Base-by-base conservation (phyloP, 2,797 vertebrate species). In the Rhodeus uyekii region DNA sequence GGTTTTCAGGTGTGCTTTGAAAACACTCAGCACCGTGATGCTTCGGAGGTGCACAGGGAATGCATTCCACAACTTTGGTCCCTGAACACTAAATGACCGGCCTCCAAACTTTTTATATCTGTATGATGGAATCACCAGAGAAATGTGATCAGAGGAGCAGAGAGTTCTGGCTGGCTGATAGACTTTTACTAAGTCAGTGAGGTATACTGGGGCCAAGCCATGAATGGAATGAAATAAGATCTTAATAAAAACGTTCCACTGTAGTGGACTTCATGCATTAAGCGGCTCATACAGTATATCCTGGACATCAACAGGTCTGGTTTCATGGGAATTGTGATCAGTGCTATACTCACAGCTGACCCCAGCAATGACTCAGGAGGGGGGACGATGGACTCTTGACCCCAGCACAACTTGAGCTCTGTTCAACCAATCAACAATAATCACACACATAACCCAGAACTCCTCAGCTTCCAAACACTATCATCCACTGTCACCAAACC, bases 371-470 rank as follows among this genome's bases (percentile, higher is more conserved):
- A 44, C 78, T 61, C 55, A 38, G n/a, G 27, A 32, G 32, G 53
- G 39, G 53, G 6, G 39, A 36, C 22, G 2, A 67, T 46, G 53
- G 29, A 22, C 78, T 80, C 67, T 80, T n/a, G 53, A 48, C 61
- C 78, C 55, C 36, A 19, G 32, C 71, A 55, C n/a, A 73, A 73
- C 32, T n/a, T 38, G 38, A 68, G 64, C 48, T 68, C 10, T 58
- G 24, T 79, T 69, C 42, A 72, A 42, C 38, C 63, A 27, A 44
- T 79, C 76, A 42, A n/a, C 46, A 22, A 32, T 80, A 67, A 79
- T 80, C 76, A 67, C 60, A 84, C 36, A 60, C 24, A 60, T 38
- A 58, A 36, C 69, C 18, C 64, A 58, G 72, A 64, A 68, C 69
- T 74, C 61, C 58, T 48, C 34, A 18, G 32, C 36, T 50, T 24